Evolutionary conservation across 2,797 vertebrate genomes (phyloP).

Genomic region (Coranthus polyacanthus): DNA sequence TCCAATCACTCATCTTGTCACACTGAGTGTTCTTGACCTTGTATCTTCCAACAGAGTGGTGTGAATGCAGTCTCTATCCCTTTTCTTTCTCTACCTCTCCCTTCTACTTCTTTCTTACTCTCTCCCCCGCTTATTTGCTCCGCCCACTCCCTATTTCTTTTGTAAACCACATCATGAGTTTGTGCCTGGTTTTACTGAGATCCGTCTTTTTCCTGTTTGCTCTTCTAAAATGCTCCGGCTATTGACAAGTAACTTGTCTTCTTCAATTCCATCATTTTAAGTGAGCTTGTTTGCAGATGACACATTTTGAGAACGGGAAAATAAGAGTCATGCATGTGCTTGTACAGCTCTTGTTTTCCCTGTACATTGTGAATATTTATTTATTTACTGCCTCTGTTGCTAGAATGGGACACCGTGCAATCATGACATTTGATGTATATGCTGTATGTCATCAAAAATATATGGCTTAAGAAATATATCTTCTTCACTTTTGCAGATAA

Average conservation of each 20-base stretch:
- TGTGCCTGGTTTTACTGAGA: slow-evolving; percentile 41
- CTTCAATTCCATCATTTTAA: slow-evolving; percentile 6
- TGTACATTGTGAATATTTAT: no score
- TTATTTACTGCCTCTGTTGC: no score
- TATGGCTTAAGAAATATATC: no score
- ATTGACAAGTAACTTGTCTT: slow-evolving; percentile 28
- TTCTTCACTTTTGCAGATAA: no score
- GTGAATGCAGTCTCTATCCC: slow-evolving; percentile 14
- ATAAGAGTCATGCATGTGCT: no score
- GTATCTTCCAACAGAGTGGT: slow-evolving; percentile 36
- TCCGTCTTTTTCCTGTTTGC: neutral
- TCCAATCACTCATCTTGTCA: slow-evolving; percentile 61
- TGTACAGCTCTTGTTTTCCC: no score
- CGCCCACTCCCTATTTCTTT: neutral
- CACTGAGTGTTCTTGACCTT: slow-evolving; percentile 61
- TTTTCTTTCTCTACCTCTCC: neutral
- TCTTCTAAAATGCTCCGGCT: slow-evolving; percentile 8
- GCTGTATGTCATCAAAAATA: no score
- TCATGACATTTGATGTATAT: no score
- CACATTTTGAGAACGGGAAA: no score
- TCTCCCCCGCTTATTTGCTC: neutral
- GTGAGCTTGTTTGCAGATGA: neutral
- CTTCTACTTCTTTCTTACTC: neutral
- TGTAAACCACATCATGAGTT: slow-evolving; percentile 50
- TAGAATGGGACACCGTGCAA: no score